Conservation (phyloP, 2,888 invertebrate genomes). For the Ceramica pisi region DNA sequence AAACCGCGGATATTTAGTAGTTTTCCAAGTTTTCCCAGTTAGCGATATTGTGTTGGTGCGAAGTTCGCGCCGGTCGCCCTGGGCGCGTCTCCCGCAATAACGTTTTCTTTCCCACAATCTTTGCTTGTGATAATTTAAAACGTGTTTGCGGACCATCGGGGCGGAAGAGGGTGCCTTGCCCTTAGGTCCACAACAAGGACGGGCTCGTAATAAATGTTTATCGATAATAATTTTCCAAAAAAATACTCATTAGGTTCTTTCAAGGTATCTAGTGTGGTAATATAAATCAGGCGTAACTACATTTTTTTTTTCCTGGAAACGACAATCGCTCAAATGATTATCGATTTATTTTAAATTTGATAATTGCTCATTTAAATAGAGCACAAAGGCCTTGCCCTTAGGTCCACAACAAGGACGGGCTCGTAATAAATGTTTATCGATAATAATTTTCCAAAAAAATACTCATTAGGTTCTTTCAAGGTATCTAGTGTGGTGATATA, state of each 20-base stretch:
- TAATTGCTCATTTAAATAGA: constrained; percentile 8
- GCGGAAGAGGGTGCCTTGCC: constrained; percentile 66
- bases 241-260: constrained; percentile 27
- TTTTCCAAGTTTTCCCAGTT: constrained; percentile 76
- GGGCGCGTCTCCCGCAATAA: constrained; percentile 74
- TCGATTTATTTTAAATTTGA: constrained; percentile 3
- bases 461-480: constrained; percentile 24
- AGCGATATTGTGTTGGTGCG: constrained; percentile 74
- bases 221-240: constrained; percentile 73
- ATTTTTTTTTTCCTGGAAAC: neutral
- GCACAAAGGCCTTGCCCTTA: constrained; percentile 60
- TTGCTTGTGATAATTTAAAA: constrained; percentile 80
- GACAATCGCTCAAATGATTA: neutral
- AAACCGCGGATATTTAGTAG: constrained; percentile 78
- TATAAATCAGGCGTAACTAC: constrained; percentile 3
- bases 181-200: constrained; percentile 53
- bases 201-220: constrained; percentile 72
- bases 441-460: constrained; percentile 70
- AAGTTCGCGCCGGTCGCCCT: constrained; percentile 66
- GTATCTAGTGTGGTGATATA: neutral
- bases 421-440: constrained; percentile 75
- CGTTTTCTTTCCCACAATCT: constrained; percentile 79
- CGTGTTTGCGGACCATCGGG: constrained; percentile 75
- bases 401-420: constrained; percentile 45
- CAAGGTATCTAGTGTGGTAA: neutral